Percentiles rank a stretch among this genome's conserved stretches.
These are phyloP conservation scores for Brenthis hecate DNA, from an alignment of 2,888 invertebrate species.

Conservation along the genomic window DNA sequence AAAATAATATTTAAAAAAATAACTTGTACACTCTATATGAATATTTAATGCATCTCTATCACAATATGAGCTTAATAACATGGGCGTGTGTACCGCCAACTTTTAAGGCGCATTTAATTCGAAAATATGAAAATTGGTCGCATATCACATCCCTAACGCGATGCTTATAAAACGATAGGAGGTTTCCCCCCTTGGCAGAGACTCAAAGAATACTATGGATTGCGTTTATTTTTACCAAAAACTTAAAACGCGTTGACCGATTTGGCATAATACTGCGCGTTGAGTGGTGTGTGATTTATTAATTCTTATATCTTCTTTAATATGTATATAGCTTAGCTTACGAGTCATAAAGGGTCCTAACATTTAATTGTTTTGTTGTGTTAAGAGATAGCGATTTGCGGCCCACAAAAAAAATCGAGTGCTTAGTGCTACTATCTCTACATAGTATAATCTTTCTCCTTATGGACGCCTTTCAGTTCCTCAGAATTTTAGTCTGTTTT, in stretches of 20 bases:
- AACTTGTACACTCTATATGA: too few species aligned
- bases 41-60: too few species aligned
- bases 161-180: constrained; percentile 27
- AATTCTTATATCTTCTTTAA: constrained; percentile 14
- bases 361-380: neutral
- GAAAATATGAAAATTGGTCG: constrained; percentile 15
- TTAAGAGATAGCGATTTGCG: too few species aligned
- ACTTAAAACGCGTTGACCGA: constrained; percentile 49
- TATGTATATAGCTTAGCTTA: neutral
- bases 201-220: constrained; percentile 35
- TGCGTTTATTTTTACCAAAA: constrained; percentile 45
- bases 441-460: too few species aligned
- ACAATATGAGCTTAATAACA: too few species aligned
- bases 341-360: neutral
- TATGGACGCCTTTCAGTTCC: too few species aligned
- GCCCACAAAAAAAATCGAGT: too few species aligned
- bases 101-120: constrained; percentile 1
- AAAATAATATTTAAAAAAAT: too few species aligned
- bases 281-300: constrained; percentile 39
- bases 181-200: constrained; percentile 42
- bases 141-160: constrained; percentile 19
- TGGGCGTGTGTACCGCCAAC: neutral
- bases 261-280: constrained; percentile 45
- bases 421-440: too few species aligned
- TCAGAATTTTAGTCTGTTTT: too few species aligned